These are phyloP conservation scores for Psittacara wagleri DNA, from an alignment of 2,113 vertebrate species.

Conservation along the genomic window DNA sequence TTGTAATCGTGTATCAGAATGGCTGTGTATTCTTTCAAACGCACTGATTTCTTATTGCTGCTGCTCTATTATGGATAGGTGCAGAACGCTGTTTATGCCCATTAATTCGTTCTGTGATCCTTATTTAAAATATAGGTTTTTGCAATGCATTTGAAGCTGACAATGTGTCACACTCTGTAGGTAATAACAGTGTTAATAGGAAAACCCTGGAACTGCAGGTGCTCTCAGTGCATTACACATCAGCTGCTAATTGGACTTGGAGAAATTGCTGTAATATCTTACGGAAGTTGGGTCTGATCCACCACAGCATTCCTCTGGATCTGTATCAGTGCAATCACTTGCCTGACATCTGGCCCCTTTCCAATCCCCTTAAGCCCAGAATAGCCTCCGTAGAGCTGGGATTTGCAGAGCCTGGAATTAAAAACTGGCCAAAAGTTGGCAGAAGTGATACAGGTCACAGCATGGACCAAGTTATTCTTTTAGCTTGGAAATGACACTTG, in stretches of 20 bases:
- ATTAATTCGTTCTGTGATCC: neutral
- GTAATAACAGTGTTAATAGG: neutral
- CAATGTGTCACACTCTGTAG: neutral
- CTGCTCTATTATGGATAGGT: neutral
- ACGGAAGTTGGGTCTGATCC: neutral
- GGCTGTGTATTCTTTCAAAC: neutral
- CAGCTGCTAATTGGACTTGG: conserved; percentile 20
- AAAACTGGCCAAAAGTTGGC: neutral
- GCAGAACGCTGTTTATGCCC: conserved; percentile 16
- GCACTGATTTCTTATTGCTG: neutral
- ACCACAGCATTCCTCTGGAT: neutral
- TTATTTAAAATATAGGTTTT: neutral
- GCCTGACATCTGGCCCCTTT: neutral
- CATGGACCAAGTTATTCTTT: neutral
- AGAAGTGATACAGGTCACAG: neutral
- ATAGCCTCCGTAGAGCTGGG: neutral
- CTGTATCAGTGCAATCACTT: neutral
- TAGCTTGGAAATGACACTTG: neutral
- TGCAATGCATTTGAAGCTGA: neutral
- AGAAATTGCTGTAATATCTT: neutral
- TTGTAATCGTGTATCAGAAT: neutral
- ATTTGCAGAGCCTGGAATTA: neutral
- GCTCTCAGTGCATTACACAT: neutral
- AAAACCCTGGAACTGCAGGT: neutral
- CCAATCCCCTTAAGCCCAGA: neutral